Base-by-base conservation (phyloP, 2,797 vertebrate species). In the Alcedo quadribrachys region DNA sequence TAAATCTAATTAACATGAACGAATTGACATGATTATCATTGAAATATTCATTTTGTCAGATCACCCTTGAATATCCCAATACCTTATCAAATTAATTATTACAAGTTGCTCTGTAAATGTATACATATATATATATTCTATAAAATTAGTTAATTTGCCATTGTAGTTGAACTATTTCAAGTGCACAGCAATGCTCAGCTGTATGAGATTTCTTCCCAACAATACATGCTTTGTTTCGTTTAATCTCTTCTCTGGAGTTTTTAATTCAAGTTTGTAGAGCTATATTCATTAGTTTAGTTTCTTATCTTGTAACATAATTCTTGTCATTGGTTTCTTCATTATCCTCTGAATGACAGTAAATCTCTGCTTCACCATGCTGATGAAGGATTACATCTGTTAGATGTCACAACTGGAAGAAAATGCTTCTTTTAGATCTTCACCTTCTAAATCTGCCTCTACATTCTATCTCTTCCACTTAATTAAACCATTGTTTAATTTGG, bases 401-500 rank as follows among this genome's bases (percentile, higher is more conserved):
- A 89, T 92, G 84, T 93, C 90, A 93, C 82, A 71, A 92, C 43
- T 87, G 62, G 73, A 94, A 93, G 92, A 95, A 93, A 89, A 62
- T 0, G 0, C 33, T 93, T 87, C 87, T 94, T 90, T 95, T 87
- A 95, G 91, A 95, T 87, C 73, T 85, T 93, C 86, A 89, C 84
- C 73, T 89, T 87, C 76, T 70, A 90, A 96, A 93, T 87, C 90
- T 92, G 70, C 55, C 79, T 95, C 76, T 78, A 62, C 15, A 2
- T 73, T 92, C 85, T 87, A 42, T 83, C 93, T 81, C 79, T 95
- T 94, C 81, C 84, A 94, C 86, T 95, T 96, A 96, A 95, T 96
- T 96, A 96, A 96, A 94, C 85, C 86, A 93, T 85, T 94, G 88
- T 96, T 96, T 96, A 94, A 96, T 94, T 94, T 95, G 76, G 76